phyloP scores from a whole-genome alignment of 2,113 vertebrate genomes.

The Hiodon tergisus region DNA sequence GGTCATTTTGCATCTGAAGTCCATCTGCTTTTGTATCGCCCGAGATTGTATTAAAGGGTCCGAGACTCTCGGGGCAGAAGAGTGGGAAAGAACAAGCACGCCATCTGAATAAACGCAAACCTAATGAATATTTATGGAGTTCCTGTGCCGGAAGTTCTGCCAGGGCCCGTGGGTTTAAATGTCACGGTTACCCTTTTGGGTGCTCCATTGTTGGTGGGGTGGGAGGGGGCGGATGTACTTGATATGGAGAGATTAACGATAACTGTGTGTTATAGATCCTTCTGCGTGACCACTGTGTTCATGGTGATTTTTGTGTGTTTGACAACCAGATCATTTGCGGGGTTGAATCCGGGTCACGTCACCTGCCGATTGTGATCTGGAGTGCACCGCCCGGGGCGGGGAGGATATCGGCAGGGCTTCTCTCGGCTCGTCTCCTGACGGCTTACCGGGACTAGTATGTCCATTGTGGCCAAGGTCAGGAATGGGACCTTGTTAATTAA shows the following conservation, averaged over 20 bases:
- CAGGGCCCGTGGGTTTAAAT: conserved; percentile 22
- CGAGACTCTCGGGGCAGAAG: background rate
- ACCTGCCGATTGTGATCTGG: no score
- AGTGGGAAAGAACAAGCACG: background rate
- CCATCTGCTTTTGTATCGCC: background rate
- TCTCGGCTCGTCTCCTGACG: no score
- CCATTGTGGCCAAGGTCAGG: no score
- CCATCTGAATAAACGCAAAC: conserved; percentile 24
- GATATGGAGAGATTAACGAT: background rate
- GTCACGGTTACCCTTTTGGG: conserved; percentile 28
- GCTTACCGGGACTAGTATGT: no score
- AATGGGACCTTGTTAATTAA: no score
- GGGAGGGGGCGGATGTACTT: conserved; percentile 9
- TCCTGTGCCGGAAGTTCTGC: conserved; percentile 21
- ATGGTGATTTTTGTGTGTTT: no score
- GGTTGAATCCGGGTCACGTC: no score
- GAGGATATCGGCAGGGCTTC: no score
- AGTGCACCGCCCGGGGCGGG: no score
- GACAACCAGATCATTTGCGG: no score
- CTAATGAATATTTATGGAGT: conserved; percentile 33
- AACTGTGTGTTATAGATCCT: background rate
- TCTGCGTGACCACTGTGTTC: background rate
- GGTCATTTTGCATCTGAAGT: background rate
- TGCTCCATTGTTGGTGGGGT: background rate
- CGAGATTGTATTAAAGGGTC: background rate